These are phyloP conservation scores for Phrynosoma blainvillii DNA, from an alignment of 2,113 vertebrate genomes.

Conservation along the genomic window DNA sequence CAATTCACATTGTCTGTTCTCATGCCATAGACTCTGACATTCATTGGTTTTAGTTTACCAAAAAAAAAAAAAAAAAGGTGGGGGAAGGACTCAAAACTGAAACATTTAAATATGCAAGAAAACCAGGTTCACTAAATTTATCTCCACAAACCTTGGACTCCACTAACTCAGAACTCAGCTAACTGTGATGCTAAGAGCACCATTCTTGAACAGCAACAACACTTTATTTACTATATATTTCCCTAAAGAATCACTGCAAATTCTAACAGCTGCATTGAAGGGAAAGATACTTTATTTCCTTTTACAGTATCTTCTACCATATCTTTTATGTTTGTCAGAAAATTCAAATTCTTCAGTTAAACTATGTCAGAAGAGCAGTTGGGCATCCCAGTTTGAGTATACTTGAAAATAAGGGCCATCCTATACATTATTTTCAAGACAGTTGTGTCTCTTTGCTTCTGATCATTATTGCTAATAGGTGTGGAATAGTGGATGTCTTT, in stretches of 20 bases:
- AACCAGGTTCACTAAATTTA: slow-evolving; percentile 20
- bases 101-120: slow-evolving; percentile 25
- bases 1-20: slow-evolving; percentile 49
- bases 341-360: neutral
- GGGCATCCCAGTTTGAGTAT: neutral
- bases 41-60: slow-evolving; percentile 23
- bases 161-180: neutral
- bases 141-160: neutral
- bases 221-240: neutral
- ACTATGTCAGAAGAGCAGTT: neutral
- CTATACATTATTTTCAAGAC: too few species aligned
- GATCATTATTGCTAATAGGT: too few species aligned
- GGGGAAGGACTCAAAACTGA: neutral
- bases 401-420: neutral
- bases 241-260: neutral
- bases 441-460: too few species aligned
- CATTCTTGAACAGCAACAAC: neutral
- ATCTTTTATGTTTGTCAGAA: neutral
- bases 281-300: neutral
- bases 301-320: rapidly evolving
- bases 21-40: slow-evolving; percentile 15
- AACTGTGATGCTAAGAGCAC: neutral
- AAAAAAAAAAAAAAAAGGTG: neutral
- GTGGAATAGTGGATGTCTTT: too few species aligned
- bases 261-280: neutral